These are phyloP conservation scores for Odontomyia ornata DNA, from an alignment of 2,888 invertebrate species.

Conservation along the genomic window DNA sequence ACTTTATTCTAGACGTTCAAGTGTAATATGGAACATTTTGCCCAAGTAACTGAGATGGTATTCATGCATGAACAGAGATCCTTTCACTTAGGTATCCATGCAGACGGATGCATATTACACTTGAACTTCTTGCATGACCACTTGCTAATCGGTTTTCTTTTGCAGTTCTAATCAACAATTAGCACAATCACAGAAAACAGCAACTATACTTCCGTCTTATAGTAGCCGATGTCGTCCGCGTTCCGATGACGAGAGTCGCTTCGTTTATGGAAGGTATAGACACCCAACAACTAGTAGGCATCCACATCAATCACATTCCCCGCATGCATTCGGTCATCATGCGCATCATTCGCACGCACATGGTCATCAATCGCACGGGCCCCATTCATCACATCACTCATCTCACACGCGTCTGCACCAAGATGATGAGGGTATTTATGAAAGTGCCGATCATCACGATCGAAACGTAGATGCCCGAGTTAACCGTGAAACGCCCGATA, in stretches of 20 bases:
- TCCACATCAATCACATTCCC: conserved; percentile 68
- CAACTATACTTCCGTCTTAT: conserved; percentile 66
- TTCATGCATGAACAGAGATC: not conserved
- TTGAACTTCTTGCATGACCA: not conserved
- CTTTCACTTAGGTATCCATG: not conserved
- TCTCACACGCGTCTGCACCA: conserved; percentile 69
- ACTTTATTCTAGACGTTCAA: not conserved
- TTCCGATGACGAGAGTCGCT: conserved; percentile 76
- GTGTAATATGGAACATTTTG: not conserved
- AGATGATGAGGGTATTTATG: conserved; percentile 88
- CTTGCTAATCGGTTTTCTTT: not conserved
- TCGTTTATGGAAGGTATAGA: conserved; percentile 76
- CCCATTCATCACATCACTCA: conserved; percentile 67
- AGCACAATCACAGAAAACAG: conserved; percentile 66
- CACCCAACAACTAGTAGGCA: conserved; percentile 63
- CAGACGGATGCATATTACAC: not conserved
- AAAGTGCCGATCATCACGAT: conserved; percentile 82
- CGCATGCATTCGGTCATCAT: conserved; percentile 66
- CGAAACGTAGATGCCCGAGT: conserved; percentile 74
- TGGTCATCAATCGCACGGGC: conserved; percentile 64
- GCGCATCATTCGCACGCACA: conserved; percentile 65
- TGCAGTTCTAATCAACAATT: conserved; percentile 65
- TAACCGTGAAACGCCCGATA: conserved; percentile 83
- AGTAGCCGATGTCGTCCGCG: conserved; percentile 70
- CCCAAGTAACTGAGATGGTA: not conserved